These are phyloP conservation scores for Calyptommatus sinebrachiatus DNA, from an alignment of 2,113 vertebrate species.

Conservation along the genomic window DNA sequence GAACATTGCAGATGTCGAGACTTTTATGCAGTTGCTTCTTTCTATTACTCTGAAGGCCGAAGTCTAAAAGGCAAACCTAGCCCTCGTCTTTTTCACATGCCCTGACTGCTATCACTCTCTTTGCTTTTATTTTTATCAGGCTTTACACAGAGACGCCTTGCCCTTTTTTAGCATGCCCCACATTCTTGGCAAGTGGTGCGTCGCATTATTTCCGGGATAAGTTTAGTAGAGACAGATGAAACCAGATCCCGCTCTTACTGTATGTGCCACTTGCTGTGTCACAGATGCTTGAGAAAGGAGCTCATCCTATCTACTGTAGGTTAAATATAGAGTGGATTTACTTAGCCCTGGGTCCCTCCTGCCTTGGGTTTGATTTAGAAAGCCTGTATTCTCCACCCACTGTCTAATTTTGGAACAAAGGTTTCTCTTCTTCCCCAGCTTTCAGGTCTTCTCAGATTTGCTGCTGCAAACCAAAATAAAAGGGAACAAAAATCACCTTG, in stretches of 20 bases:
- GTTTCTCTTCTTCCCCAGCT: neutral
- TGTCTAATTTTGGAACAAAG: constrained; percentile 19
- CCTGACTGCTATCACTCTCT: neutral
- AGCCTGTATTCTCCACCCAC: constrained; percentile 28
- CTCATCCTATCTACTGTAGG: constrained; percentile 49
- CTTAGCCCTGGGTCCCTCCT: constrained; percentile 64
- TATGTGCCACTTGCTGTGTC: constrained; percentile 5
- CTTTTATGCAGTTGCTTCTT: neutral
- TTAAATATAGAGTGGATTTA: constrained; percentile 72
- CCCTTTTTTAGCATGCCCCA: constrained; percentile 11
- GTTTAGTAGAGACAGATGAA: constrained; percentile 22
- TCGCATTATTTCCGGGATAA: constrained; percentile 1
- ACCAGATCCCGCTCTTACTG: constrained; percentile 9
- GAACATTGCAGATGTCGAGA: neutral
- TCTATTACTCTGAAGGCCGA: neutral
- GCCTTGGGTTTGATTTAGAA: constrained; percentile 49
- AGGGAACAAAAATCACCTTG: neutral
- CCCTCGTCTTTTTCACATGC: neutral
- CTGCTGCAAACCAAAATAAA: neutral
- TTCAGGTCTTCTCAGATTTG: neutral
- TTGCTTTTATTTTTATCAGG: neutral
- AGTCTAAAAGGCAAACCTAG: neutral
- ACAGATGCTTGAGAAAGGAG: constrained; percentile 6
- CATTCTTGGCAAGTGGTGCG: constrained; percentile 19
- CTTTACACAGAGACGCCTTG: neutral